These are phyloP conservation scores for Seriola quinqueradiata DNA, from an alignment of 2,113 vertebrate genomes.

Conservation along the genomic window DNA sequence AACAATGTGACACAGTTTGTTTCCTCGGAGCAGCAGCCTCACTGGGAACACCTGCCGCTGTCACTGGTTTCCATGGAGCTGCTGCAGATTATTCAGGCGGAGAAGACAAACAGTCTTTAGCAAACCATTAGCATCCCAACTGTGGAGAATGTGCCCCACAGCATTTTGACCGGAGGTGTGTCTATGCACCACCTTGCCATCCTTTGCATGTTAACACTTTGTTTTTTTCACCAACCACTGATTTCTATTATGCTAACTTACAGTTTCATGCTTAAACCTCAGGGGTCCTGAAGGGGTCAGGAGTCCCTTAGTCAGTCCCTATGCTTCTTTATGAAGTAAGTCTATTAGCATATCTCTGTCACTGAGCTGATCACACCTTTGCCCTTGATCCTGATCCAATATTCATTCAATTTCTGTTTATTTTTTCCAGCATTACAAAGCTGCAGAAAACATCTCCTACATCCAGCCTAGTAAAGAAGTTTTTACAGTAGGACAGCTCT, in stretches of 20 bases:
- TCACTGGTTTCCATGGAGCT: conserved; percentile 3
- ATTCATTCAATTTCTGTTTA: background rate
- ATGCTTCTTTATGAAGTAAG: background rate
- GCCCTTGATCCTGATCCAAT: background rate
- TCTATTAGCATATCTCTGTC: background rate
- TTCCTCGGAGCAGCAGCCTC: background rate
- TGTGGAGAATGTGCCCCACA: background rate
- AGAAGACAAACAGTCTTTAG: background rate
- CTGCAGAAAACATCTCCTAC: background rate
- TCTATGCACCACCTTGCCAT: background rate
- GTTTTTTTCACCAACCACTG: background rate
- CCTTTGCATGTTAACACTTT: background rate
- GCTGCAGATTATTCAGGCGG: background rate
- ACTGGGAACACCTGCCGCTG: background rate
- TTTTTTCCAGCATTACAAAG: background rate
- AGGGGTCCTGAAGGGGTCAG: background rate
- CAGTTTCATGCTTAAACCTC: background rate
- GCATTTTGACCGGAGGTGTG: background rate
- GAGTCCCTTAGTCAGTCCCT: background rate
- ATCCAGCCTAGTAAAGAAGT: too few species aligned
- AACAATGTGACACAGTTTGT: background rate
- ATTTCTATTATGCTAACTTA: background rate
- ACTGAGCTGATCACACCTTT: background rate
- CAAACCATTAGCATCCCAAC: background rate
- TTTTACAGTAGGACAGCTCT: too few species aligned